Evolutionary conservation across 2,797 vertebrate species (phyloP), one percentile per base, ranked within the genome.

Genomic region (Notolepis coatsorum): DNA sequence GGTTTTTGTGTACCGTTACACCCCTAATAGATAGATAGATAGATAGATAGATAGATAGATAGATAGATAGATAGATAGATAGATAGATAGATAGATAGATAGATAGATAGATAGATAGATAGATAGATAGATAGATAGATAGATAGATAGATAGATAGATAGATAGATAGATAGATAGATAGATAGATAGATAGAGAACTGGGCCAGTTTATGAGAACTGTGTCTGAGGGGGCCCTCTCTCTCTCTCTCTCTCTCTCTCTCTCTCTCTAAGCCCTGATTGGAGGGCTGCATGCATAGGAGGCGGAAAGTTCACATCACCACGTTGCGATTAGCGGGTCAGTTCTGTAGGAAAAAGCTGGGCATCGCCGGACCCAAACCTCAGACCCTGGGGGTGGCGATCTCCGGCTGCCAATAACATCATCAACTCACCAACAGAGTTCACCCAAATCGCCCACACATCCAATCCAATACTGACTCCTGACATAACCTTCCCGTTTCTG

Each of bases 131-230:
- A n/a, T n/a, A n/a, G n/a, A n/a, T n/a, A n/a, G n/a, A n/a, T n/a
- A n/a, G n/a, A n/a, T n/a, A n/a, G n/a, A n/a, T n/a, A n/a, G n/a
- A n/a, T n/a, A n/a, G n/a, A n/a, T n/a, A n/a, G n/a, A n/a, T n/a
- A n/a, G n/a, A n/a, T n/a, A n/a, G n/a, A n/a, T n/a, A n/a, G n/a
- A n/a, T n/a, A n/a, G n/a, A n/a, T n/a, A n/a, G n/a, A n/a, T n/a
- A n/a, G n/a, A n/a, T n/a, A n/a, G n/a, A n/a, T n/a, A n/a, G n/a
- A n/a, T n/a, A n/a, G n/a, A n/a, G n/a, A n/a, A n/a, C 69, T 17
- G 30, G 71, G 68, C 78, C 62, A 72, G 69, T 91, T 91, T 88
- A 88, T 6, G 30, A 90, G 86, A 85, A 81, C 81, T 75, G 53
- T 62, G 73, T 80, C 70, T 56, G 43, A 80, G 68, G 27, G 28